A percentile compares a stretch with the other conserved stretches of the same genome.
Evolutionary conservation across 1,140 invertebrate genomes (phyloP).

Genomic region (Streblospio benedicti): DNA sequence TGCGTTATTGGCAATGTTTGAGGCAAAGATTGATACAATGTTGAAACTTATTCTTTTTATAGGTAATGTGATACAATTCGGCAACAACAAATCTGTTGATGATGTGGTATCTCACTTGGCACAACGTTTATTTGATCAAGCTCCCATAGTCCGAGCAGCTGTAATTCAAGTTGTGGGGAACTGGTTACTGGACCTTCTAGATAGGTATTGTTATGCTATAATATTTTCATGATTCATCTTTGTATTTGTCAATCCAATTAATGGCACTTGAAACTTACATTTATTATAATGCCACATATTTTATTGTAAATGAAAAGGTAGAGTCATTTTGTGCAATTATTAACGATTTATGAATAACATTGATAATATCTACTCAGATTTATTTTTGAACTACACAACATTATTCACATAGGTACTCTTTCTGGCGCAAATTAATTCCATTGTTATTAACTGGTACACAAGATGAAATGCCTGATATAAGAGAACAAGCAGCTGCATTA

Average conservation of each 20-base stretch:
- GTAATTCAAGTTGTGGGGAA: conserved; percentile 58
- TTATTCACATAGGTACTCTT: conserved; percentile 56
- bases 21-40: too few relatives aligned
- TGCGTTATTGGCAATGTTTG: too few relatives aligned
- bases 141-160: conserved; percentile 58
- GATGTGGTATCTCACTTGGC: conserved; percentile 59
- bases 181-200: conserved; percentile 61
- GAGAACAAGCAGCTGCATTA: conserved; percentile 51
- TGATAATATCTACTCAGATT: too few relatives aligned
- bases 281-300: too few relatives aligned
- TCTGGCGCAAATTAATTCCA: conserved; percentile 64
- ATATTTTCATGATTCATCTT: too few relatives aligned
- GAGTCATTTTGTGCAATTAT: too few relatives aligned
- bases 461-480: conserved; percentile 61
- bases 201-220: too few relatives aligned
- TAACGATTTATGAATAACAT: too few relatives aligned
- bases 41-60: conserved; percentile 20
- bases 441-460: conserved; percentile 64
- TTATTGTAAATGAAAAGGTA: too few relatives aligned
- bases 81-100: conserved; percentile 57
- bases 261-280: too few relatives aligned
- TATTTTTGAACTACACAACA: background rate
- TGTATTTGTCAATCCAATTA: too few relatives aligned
- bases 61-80: conserved; percentile 54
- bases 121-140: conserved; percentile 66